Base-by-base conservation (phyloP, 2,888 invertebrate species). In the Metallyticus violacea region DNA sequence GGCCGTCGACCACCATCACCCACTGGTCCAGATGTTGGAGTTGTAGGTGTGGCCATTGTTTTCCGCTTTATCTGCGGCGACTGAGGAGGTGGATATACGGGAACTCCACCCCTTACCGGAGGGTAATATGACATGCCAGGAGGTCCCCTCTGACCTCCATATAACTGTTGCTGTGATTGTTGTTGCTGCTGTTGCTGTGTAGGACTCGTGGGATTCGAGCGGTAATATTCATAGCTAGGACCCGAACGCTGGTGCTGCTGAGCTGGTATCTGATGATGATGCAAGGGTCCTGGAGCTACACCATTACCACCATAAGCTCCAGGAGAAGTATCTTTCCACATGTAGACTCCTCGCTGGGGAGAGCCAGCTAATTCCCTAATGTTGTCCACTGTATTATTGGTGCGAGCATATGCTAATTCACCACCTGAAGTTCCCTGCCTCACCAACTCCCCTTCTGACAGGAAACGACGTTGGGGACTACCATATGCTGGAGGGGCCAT, bases 311-410 rank as follows among this genome's bases (percentile, higher is more conserved):
- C 88, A 91, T 93, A 93, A 89, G 94, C 94, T 88, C 95, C 94
- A 0, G 96, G 95, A 81, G 96, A 96, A 29, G 95, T 95, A 90
- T 96, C 96, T 90, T 96, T 96, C 96, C 96, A 96, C 93, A 95
- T 95, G 91, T 96, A 96, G 85, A 95, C 94, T 88, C 96, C 95
- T 88, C 97, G 94, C 91, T 97, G 97, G 84, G 97, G 97, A 85
- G 97, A 97, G 81, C 97, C 96, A 80, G 97, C 97, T 90, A 97
- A 93, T 91, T 97, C 97, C 88, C 97, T 94, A 90, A 97, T 97
- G 92, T 97, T 97, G 92, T 97, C 97, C 89, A 96, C 96, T 86
- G 96, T 96, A 91, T 95, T 96, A 92, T 95, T 96, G 89, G 95
- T 94, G 88, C 95, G 93, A 1, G 95, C 93, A 90, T 95, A 95